Percentiles rank a stretch among this genome's conserved stretches.
Conservation (phyloP, 35 echinoderm and acorn worm genomes). For the Chiridota heheva region DNA sequence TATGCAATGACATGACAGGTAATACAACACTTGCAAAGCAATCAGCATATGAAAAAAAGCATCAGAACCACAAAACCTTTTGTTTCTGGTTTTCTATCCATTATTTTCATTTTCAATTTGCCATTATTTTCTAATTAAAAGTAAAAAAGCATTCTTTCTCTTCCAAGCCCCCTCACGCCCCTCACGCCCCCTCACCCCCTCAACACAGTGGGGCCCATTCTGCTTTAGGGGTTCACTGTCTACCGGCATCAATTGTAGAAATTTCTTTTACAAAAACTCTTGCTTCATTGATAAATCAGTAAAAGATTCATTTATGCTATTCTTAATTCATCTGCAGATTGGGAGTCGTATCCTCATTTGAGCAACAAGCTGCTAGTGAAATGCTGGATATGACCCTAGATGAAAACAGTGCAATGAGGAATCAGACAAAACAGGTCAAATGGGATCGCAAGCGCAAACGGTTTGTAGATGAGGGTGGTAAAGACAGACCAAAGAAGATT, state of each 20-base stretch:
- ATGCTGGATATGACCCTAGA: conserved; percentile 85
- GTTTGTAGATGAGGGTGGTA: conserved; percentile 62
- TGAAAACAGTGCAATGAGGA: conserved; percentile 54
- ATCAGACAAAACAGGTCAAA: conserved; percentile 48
- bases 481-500: conserved; percentile 85
- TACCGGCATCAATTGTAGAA: conserved; percentile 24
- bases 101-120: too few species aligned
- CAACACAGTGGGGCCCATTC: background rate
- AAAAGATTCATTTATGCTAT: background rate
- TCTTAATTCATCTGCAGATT: conserved; percentile 37
- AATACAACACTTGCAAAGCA: too few species aligned
- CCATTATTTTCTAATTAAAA: too few species aligned
- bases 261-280: background rate
- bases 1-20: too few species aligned
- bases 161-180: background rate
- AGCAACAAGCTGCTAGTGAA: conserved; percentile 74
- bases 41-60: too few species aligned
- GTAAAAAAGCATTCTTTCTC: too few species aligned
- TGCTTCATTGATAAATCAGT: background rate
- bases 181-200: background rate
- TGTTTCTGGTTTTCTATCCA: too few species aligned
- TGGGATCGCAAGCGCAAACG: conserved; percentile 96
- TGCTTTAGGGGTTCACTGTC: background rate
- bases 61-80: too few species aligned
- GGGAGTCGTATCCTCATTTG: conserved; percentile 72